Percentiles rank a stretch among this genome's conserved stretches.
These are phyloP conservation scores for Gopherus flavomarginatus DNA, from an alignment of 2,113 vertebrate genomes.

Conservation along the genomic window DNA sequence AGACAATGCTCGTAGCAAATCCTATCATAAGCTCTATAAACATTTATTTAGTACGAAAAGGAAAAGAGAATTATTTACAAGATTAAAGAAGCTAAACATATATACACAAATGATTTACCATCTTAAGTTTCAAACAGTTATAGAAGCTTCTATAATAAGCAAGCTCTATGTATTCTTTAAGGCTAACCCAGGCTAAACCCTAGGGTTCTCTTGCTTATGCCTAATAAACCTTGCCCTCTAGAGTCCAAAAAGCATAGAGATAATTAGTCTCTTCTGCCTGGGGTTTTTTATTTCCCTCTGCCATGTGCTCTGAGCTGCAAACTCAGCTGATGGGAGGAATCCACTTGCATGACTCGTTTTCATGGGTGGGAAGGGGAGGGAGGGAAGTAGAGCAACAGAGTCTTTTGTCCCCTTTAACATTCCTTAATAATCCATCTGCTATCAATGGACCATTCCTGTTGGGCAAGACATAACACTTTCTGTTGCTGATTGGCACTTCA, in stretches of 20 bases:
- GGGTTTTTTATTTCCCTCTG: neutral
- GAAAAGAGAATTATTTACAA: neutral
- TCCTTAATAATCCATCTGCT: neutral
- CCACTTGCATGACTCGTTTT: neutral
- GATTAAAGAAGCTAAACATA: neutral
- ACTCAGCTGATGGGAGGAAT: neutral
- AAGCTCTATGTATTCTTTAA: neutral
- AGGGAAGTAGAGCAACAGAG: neutral
- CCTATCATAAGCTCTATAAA: no score
- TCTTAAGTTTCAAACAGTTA: neutral
- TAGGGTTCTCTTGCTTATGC: neutral
- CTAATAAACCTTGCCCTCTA: neutral
- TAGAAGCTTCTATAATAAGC: neutral
- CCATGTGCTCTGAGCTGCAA: neutral
- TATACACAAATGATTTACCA: neutral
- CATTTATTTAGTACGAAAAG: no score
- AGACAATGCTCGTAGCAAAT: no score
- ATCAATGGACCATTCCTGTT: neutral
- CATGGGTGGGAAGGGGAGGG: neutral
- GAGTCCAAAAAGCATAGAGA: neutral
- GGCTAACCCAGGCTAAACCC: neutral
- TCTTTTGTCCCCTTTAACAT: neutral
- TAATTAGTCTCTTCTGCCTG: neutral
- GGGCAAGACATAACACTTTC: neutral
- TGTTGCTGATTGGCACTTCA: neutral